Conservation (phyloP, 2,797 vertebrate genomes). For the Onychomys torridus region DNA sequence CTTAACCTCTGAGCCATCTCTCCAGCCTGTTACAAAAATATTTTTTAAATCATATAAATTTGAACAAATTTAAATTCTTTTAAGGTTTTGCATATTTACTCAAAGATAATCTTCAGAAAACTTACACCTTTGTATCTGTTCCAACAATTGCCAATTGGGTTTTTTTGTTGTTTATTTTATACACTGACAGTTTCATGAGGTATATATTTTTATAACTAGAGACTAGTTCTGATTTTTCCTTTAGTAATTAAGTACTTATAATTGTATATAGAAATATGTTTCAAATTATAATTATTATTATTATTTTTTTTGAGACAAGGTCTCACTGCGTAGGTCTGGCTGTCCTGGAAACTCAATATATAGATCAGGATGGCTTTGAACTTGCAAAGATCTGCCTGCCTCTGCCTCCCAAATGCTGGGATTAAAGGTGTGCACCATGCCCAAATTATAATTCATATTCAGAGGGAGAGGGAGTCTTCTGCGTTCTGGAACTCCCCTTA, state of each 20-base stretch:
- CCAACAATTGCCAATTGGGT: neutral
- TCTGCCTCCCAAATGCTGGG: neutral
- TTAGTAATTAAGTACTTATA: neutral
- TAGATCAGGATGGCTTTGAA: neutral
- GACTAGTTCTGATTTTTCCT: constrained; percentile 9
- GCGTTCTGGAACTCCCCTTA: neutral
- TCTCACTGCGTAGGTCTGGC: neutral
- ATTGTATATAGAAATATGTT: neutral
- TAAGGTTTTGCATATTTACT: neutral
- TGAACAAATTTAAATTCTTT: constrained; percentile 33
- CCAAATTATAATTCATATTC: neutral
- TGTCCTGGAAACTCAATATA: neutral
- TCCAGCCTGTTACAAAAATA: neutral
- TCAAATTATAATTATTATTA: neutral
- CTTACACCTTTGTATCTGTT: constrained; percentile 32
- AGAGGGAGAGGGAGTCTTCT: neutral
- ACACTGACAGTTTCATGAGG: neutral
- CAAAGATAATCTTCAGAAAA: neutral
- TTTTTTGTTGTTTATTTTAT: constrained; percentile 10
- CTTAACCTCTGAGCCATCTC: too few species aligned
- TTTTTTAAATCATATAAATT: neutral
- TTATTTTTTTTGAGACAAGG: neutral
- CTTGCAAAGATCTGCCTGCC: neutral
- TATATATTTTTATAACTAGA: constrained; percentile 20
- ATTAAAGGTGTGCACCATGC: neutral